Percentiles rank a stretch among this genome's conserved stretches.
Conservation (phyloP, 2,797 vertebrate species). For the Zalophus californianus region DNA sequence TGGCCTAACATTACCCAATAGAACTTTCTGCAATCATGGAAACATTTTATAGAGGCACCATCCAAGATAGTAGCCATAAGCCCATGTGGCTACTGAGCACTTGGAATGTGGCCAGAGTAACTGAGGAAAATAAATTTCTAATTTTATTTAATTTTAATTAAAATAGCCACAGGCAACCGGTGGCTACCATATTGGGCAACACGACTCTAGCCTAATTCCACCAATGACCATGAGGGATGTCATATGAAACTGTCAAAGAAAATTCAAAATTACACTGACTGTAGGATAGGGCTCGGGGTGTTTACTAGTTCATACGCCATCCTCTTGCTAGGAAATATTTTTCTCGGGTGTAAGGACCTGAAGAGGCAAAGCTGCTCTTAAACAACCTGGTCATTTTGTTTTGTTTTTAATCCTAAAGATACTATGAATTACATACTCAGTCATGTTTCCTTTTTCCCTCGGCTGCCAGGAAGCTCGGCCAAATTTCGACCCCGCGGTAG, state of each 20-base stretch:
- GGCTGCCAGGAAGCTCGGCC: background rate
- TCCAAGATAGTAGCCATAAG: background rate
- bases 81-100: background rate
- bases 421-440: background rate
- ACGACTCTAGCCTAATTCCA: background rate
- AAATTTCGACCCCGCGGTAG: background rate
- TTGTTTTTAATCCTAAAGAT: background rate
- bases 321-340: background rate
- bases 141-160: conserved; percentile 21
- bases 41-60: background rate
- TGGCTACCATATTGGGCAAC: background rate
- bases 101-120: background rate
- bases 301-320: background rate
- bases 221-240: background rate
- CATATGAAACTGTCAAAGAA: conserved; percentile 19
- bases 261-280: background rate
- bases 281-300: background rate
- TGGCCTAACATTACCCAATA: background rate
- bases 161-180: background rate
- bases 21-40: background rate
- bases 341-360: background rate
- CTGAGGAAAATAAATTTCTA: background rate
- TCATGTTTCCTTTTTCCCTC: conserved; percentile 7
- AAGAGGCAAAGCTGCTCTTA: background rate
- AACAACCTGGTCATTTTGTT: background rate